Percentiles rank a stretch among this genome's conserved stretches.
These are phyloP conservation scores for Sesia apiformis DNA, from an alignment of 2,888 invertebrate species.

Conservation along the genomic window DNA sequence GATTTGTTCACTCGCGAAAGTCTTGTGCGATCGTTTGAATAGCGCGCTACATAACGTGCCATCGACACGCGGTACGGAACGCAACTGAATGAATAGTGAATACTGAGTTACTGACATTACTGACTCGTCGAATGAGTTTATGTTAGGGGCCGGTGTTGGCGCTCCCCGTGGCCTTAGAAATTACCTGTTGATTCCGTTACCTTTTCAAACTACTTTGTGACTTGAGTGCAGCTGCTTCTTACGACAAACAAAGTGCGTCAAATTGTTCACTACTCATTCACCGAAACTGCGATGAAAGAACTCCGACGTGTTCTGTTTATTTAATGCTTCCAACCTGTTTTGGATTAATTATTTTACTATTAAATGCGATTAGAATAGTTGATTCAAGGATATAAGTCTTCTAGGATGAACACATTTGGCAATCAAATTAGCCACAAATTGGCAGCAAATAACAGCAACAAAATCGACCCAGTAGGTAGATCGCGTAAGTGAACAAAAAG, in stretches of 20 bases:
- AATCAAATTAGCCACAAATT: too few species aligned
- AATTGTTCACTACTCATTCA: constrained; percentile 33
- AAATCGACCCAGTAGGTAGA: too few species aligned
- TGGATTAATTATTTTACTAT: too few species aligned
- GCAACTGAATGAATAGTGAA: constrained; percentile 31
- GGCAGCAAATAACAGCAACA: too few species aligned
- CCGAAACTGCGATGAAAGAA: constrained; percentile 47
- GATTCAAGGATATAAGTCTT: too few species aligned
- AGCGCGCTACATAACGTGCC: constrained; percentile 25
- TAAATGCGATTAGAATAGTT: too few species aligned
- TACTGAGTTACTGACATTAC: not conserved
- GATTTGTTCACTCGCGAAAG: constrained; percentile 33
- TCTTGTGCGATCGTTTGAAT: constrained; percentile 19
- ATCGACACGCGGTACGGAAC: constrained; percentile 24
- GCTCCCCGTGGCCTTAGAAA: constrained; percentile 55
- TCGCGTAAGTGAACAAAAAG: too few species aligned
- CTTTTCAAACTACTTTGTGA: constrained; percentile 63
- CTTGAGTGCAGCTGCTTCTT: constrained; percentile 50
- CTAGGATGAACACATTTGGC: too few species aligned
- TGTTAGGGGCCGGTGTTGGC: constrained; percentile 16
- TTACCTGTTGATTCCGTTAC: constrained; percentile 72
- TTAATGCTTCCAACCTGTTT: constrained; percentile 4
- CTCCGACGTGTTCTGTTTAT: constrained; percentile 48
- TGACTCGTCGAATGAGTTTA: not conserved
- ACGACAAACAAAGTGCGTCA: constrained; percentile 34